Evolutionary conservation across 2,113 vertebrate genomes (phyloP), one percentile per base, ranked within the genome.

Genomic region (Nesoenas mayeri): DNA sequence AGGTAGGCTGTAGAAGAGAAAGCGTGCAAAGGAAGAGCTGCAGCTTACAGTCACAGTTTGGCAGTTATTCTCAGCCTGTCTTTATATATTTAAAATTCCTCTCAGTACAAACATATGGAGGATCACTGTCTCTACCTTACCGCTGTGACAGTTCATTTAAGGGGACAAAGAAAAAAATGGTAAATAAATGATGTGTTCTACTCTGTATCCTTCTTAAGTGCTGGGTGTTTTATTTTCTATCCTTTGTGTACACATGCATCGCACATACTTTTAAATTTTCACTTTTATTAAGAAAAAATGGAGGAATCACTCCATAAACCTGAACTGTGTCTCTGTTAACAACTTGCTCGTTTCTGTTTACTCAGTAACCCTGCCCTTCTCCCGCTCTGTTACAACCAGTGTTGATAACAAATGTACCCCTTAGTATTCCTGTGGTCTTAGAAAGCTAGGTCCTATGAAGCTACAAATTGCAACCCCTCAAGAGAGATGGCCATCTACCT

Each of bases 81-180:
- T 96, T 80, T 78, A 50, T 0, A 38, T 95, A 95, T 93, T 97
- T 96, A 96, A 97, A 97, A 97, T 96, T 95, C 28, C 79, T 97
- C 97, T 97, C 87, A 91, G 91, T 96, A 93, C 88, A 93, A 96
- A 92, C 72, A n/a, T 62, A 36, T 17, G 83, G 97, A 95, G 93
- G 72, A 91, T 95, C 29, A 18, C 89, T 96, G 64, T 94, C 78
- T 91, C 38, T 94, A 31, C 65, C 56, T 95, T 96, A 60, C 75
- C 47, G 62, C 79, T 81, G 51, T 96, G 92, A 96, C 94, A 95
- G 91, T 92, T 97, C 77, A 75, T 91, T 97, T 96, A 97, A 95
- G 34, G 82, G 87, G 67, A 77, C 51, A 95, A 96, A 87, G 28
- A 96, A 85, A 95, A 86, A 95, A 79, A 86, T 88, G 5, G 10